Base-by-base conservation (phyloP, 2,113 vertebrate genomes). In the Rostratula benghalensis region DNA sequence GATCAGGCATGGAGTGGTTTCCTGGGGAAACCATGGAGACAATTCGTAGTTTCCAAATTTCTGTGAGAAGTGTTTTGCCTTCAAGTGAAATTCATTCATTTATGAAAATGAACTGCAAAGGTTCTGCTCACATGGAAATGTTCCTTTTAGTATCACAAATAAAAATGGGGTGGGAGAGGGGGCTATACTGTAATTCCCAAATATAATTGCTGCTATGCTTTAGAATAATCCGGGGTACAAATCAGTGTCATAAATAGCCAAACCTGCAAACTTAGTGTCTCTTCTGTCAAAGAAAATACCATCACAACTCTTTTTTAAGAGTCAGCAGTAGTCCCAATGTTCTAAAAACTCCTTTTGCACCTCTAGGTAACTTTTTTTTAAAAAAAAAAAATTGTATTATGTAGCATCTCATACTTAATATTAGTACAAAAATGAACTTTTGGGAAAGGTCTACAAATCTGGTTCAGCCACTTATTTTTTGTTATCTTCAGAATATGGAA, bases 21-120 rank as follows among this genome's bases (percentile, higher is more conserved):
- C 81, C 82, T 83, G 84, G 74, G 57, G 80, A 92, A 96, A 87
- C 80, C 61, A 25, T 35, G 46, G 74, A 61, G 75, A 89, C 61
- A 75, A 86, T 69, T 81, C 61, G 27, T 24, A 61, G 50, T 46
- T 91, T 80, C 78, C 78, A 87, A 83, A 93, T 87, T 31, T 51
- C 59, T 71, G 56, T 21, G 64, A 65, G 59, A 67, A 94, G 48
- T 16, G 0, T 85, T 94, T 89, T 95, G 84, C 53, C 81, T 61
- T 93, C 51, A 18, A 80, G 89, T 48, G 45, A 35, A 84, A 65
- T 57, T 56, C 43, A 76, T 64, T 93, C 64, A 39, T 84, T 94
- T 68, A 75, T 76, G 65, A 95, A 94, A 87, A 80, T 46, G 27
- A 95, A 50, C 75, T 57, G 33, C 75, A 64, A 54, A 61, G 45